Conservation (phyloP, 2,113 vertebrate genomes). For the Mesoclemmys tuberculata region DNA sequence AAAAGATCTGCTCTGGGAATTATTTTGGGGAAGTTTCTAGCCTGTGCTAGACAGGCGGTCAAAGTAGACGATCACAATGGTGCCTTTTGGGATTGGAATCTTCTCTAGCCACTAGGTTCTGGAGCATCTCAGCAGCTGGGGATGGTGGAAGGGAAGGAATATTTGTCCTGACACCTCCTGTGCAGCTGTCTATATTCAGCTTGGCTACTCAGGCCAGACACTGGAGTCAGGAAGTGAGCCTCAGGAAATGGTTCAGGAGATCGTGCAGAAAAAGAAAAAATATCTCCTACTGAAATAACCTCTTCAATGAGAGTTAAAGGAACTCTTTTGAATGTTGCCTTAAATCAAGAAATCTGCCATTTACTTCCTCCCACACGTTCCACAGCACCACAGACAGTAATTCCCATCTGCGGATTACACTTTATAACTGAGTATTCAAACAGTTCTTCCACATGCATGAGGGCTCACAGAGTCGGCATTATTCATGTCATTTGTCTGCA, state of each 20-base stretch:
- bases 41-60: not conserved
- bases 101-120: not conserved
- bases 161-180: not conserved
- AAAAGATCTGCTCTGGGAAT: not conserved
- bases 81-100: not conserved
- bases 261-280: not conserved
- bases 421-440: not conserved
- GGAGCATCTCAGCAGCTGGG: not conserved
- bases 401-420: not conserved
- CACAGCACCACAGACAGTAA: not conserved
- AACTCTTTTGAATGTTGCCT: not conserved
- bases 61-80: not conserved
- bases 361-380: not conserved
- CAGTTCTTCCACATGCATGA: not conserved
- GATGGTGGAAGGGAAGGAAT: not conserved
- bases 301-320: not conserved
- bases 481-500: not conserved
- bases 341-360: not conserved
- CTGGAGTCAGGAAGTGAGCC: not conserved
- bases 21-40: not conserved
- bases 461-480: not conserved
- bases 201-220: not conserved
- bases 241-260: not conserved
- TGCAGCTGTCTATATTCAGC: not conserved
- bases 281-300: not conserved